Percentiles rank a stretch among this genome's conserved stretches.
Evolutionary conservation across 2,888 invertebrate genomes (phyloP).

Genomic region (Drosophila demipolita): DNA sequence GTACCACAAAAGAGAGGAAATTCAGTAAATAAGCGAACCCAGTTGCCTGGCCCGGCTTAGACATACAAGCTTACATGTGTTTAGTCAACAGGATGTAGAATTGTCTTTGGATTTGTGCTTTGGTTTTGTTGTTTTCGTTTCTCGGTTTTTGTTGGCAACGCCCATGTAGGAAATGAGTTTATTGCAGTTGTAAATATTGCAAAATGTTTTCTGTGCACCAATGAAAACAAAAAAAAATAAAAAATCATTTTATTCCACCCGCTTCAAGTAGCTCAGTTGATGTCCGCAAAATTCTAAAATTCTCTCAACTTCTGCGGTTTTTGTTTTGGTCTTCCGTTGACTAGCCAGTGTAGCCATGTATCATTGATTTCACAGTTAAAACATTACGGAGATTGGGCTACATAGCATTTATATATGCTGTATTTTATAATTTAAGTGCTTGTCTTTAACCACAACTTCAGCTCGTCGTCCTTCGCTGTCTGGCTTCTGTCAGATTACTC

Average conservation of each 20-base stretch:
- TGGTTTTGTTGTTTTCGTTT: constrained; percentile 9
- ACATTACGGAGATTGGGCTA: constrained; percentile 13
- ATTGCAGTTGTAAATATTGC: constrained; percentile 69
- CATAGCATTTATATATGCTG: neutral
- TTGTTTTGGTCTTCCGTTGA: constrained; percentile 31
- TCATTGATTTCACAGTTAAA: constrained; percentile 41
- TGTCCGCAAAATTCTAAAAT: constrained; percentile 66
- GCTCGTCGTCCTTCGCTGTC: constrained; percentile 15
- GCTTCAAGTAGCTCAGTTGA: constrained; percentile 31
- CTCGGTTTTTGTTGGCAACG: constrained; percentile 3
- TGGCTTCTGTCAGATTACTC: constrained; percentile 27
- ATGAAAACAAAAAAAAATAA: neutral
- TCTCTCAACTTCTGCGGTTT: constrained; percentile 64
- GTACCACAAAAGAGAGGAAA: constrained; percentile 47
- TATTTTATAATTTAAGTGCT: constrained; percentile 54
- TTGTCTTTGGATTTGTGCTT: constrained; percentile 46
- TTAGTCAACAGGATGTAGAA: constrained; percentile 49
- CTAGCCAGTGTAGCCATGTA: constrained; percentile 37
- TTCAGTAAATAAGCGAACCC: constrained; percentile 38
- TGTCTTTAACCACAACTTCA: constrained; percentile 32
- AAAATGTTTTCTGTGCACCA: constrained; percentile 50
- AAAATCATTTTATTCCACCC: constrained; percentile 22
- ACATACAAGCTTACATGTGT: constrained; percentile 44
- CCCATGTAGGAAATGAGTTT: constrained; percentile 62
- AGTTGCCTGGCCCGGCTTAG: constrained; percentile 21